Percentiles rank a stretch among this genome's conserved stretches.
Evolutionary conservation across 1,140 invertebrate genomes (phyloP).

Genomic region (Coenobita brevimanus): DNA sequence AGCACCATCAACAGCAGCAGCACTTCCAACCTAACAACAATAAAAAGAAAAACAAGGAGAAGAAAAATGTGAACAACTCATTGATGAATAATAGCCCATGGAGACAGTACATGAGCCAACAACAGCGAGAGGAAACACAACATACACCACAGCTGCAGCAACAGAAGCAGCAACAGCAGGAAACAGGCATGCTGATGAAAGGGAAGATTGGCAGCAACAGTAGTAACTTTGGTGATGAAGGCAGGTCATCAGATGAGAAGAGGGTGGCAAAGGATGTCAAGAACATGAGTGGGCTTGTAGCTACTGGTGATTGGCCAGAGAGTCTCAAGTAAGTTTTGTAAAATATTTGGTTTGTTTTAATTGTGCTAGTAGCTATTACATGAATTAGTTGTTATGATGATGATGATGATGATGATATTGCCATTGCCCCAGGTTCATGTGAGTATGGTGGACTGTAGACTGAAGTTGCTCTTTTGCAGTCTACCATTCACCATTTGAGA

Average conservation of each 20-base stretch:
- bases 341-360: neutral
- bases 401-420: too few species aligned
- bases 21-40: neutral
- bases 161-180: slow-evolving; percentile 18
- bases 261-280: slow-evolving; percentile 28
- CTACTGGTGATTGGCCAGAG: slow-evolving; percentile 39
- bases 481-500: too few species aligned
- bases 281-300: slow-evolving; percentile 34
- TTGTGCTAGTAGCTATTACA: too few species aligned
- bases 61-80: slow-evolving; percentile 27
- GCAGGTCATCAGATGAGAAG: slow-evolving; percentile 1
- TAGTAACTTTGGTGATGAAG: neutral
- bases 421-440: too few species aligned
- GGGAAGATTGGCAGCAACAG: neutral
- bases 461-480: too few species aligned
- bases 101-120: slow-evolving; percentile 26
- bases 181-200: slow-evolving; percentile 10
- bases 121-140: neutral
- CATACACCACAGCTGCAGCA: neutral
- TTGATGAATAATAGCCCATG: slow-evolving; percentile 34
- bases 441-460: too few species aligned
- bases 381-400: too few species aligned
- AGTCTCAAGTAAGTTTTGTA: slow-evolving; percentile 37
- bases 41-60: slow-evolving; percentile 41
- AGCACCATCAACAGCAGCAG: slow-evolving; percentile 8